phyloP scores from a whole-genome alignment of 2,888 invertebrate genomes.

The Bugulina stolonifera region DNA sequence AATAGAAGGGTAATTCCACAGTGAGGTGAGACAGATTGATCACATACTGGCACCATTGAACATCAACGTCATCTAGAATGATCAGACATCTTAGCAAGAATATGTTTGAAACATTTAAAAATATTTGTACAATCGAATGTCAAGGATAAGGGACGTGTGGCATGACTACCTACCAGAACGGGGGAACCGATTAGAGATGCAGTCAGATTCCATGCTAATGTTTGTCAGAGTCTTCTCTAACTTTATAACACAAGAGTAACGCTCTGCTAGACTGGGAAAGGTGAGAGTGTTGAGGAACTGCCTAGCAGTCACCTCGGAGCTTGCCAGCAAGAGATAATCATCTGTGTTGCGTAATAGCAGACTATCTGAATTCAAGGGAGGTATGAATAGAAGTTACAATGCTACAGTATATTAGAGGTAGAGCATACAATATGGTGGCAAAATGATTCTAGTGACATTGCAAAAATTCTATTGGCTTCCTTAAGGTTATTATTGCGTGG shows the following conservation, averaged over 20 bases:
- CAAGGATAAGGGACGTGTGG: no score
- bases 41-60: slow-evolving; percentile 19
- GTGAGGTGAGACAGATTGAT: not conserved
- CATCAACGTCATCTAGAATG: not conserved
- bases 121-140: no score
- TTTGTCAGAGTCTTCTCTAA: slow-evolving; percentile 38
- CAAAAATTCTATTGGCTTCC: no score
- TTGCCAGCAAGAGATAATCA: slow-evolving; percentile 46
- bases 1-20: not conserved
- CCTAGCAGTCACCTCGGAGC: slow-evolving; percentile 34
- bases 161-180: not conserved
- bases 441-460: no score
- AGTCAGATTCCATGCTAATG: not conserved
- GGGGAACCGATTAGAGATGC: not conserved
- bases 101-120: no score
- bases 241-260: slow-evolving; percentile 41
- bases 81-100: not conserved
- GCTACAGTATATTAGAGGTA: not conserved
- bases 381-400: not conserved
- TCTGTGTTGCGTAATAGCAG: slow-evolving; percentile 44
- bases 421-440: not conserved
- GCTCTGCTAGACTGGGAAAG: slow-evolving; percentile 28
- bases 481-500: no score
- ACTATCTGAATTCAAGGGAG: slow-evolving; percentile 31
- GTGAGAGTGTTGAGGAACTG: slow-evolving; percentile 36